Conservation (phyloP, 30 jellyfish, hydroid and myxozoan species). For the Chrysaora quinquecirrha region DNA sequence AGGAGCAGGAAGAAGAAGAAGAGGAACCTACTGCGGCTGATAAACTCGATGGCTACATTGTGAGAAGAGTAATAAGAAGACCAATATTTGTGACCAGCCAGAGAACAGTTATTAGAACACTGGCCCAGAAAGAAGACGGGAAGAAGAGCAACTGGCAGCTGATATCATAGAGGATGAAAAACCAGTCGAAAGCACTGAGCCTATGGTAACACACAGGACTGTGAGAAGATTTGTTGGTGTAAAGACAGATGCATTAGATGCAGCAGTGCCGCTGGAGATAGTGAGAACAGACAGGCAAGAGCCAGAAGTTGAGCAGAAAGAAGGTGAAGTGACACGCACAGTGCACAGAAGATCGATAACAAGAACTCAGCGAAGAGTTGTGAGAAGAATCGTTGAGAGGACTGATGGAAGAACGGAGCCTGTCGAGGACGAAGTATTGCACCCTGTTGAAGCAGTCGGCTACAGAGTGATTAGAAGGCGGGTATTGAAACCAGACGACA, state of each 20-base stretch:
- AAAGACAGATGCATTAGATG: constrained; percentile 31
- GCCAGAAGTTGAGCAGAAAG: constrained; percentile 58
- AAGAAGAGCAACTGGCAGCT: constrained; percentile 46
- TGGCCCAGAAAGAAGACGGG: constrained; percentile 13
- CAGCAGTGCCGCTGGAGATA: constrained; percentile 59
- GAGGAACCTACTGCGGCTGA: neutral
- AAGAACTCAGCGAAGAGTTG: constrained; percentile 70
- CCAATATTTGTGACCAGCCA: neutral
- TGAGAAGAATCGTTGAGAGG: constrained; percentile 65
- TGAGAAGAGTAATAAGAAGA: neutral
- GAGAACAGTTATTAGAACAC: neutral
- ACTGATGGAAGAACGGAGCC: constrained; percentile 30
- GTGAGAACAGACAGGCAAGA: constrained; percentile 75
- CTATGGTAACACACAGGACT: constrained; percentile 19
- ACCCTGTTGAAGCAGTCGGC: neutral
- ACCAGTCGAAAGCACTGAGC: neutral
- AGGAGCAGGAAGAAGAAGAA: neutral
- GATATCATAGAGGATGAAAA: constrained; percentile 67
- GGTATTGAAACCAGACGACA: neutral
- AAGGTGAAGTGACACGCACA: constrained; percentile 69
- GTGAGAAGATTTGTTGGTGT: constrained; percentile 71
- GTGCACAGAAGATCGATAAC: constrained; percentile 74
- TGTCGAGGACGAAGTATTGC: constrained; percentile 37
- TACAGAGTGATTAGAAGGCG: neutral
- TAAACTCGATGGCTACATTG: neutral